Percentiles rank a stretch among this genome's conserved stretches.
These are phyloP conservation scores for Scaptomyza graminum DNA, from an alignment of 1,140 invertebrate genomes.

Conservation along the genomic window DNA sequence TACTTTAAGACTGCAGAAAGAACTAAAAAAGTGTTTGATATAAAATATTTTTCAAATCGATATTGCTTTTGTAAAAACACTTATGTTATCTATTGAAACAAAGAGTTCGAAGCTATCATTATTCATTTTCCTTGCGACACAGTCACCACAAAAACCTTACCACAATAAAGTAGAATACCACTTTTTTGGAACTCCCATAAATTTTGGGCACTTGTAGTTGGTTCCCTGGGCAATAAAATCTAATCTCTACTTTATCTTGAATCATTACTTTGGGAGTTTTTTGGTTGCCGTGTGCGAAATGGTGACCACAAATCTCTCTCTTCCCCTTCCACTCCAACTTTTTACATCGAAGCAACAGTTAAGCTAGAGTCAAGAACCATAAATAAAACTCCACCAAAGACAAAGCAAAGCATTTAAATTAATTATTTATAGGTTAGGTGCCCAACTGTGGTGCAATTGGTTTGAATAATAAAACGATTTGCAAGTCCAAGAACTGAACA, in stretches of 20 bases:
- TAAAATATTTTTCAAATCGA: neutral
- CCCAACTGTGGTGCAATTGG: constrained; percentile 58
- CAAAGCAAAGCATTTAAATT: constrained; percentile 70
- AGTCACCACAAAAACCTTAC: neutral
- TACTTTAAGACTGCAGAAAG: neutral
- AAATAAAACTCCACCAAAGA: constrained; percentile 57
- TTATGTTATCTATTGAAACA: neutral
- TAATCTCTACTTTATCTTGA: constrained; percentile 65
- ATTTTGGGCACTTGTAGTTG: constrained; percentile 7
- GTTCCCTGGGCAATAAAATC: constrained; percentile 47
- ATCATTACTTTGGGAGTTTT: constrained; percentile 18
- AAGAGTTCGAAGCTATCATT: too few relatives aligned
- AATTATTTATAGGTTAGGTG: constrained; percentile 75
- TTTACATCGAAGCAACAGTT: constrained; percentile 65
- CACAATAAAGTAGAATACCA: neutral
- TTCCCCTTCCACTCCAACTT: too few relatives aligned
- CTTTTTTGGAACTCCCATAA: constrained; percentile 3
- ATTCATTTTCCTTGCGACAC: too few relatives aligned
- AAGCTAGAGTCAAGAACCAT: constrained; percentile 39
- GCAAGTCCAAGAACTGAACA: constrained; percentile 67
- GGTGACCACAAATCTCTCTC: constrained; percentile 53
- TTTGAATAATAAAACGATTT: constrained; percentile 79
- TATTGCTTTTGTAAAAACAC: neutral
- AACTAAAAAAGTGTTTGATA: too few relatives aligned
- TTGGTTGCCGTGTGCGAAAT: neutral